These are phyloP conservation scores for Drosophila koepferae DNA, from an alignment of 2,888 invertebrate genomes.

Conservation along the genomic window DNA sequence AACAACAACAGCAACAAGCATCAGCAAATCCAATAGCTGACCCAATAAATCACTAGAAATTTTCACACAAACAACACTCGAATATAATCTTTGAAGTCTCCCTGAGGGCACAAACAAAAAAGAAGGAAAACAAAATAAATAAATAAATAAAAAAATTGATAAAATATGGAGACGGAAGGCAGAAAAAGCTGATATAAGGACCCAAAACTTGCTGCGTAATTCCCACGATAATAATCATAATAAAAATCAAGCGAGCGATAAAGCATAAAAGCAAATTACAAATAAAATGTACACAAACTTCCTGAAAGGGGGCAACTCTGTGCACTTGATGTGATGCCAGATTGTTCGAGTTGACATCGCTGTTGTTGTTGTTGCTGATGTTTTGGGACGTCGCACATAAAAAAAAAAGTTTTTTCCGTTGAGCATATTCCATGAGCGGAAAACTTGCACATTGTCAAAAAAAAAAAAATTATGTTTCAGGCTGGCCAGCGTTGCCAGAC, in stretches of 20 bases:
- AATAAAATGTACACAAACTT: slow-evolving; percentile 55
- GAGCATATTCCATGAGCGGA: slow-evolving; percentile 16
- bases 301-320: slow-evolving; percentile 28
- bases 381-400: slow-evolving; percentile 36
- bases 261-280: slow-evolving; percentile 78
- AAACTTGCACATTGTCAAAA: slow-evolving; percentile 67
- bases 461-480: slow-evolving; percentile 41
- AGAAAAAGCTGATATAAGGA: slow-evolving; percentile 30
- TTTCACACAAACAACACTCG: slow-evolving; percentile 46
- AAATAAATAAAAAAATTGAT: neutral
- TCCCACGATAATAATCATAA: slow-evolving; percentile 78
- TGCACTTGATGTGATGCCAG: slow-evolving; percentile 61
- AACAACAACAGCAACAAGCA: neutral
- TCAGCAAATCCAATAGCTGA: slow-evolving; percentile 41
- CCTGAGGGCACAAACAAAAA: slow-evolving; percentile 21
- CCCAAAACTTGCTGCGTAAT: slow-evolving; percentile 63
- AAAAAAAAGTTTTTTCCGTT: slow-evolving; percentile 55
- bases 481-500: slow-evolving; percentile 55
- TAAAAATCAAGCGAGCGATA: slow-evolving; percentile 78
- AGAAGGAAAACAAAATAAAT: neutral
- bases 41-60: slow-evolving; percentile 70
- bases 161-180: neutral
- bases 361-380: slow-evolving; percentile 27
- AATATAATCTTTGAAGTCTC: slow-evolving; percentile 24
- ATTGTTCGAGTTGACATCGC: slow-evolving; percentile 33